These are phyloP conservation scores for Stomatorhinus walkeri DNA, from an alignment of 2,797 vertebrate species.

Conservation along the genomic window DNA sequence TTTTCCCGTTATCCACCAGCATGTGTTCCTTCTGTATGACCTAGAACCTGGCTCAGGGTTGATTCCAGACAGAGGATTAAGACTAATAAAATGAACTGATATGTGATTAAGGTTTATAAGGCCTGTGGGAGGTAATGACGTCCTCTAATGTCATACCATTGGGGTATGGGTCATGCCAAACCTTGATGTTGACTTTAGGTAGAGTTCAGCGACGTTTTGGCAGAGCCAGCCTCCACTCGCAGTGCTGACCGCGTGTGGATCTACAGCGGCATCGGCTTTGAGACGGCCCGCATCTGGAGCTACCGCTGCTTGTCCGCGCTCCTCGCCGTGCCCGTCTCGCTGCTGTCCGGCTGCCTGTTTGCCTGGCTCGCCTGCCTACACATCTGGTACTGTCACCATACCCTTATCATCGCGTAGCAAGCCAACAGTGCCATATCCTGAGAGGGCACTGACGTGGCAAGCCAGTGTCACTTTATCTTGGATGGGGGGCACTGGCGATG, in stretches of 20 bases:
- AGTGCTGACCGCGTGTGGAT: slow-evolving; percentile 64
- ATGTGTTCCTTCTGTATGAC: neutral
- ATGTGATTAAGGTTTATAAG: neutral
- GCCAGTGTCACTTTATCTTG: neutral
- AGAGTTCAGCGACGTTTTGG: slow-evolving; percentile 65
- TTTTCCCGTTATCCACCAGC: neutral
- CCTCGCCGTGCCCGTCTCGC: slow-evolving; percentile 61
- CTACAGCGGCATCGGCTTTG: slow-evolving; percentile 60
- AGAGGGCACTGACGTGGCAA: neutral
- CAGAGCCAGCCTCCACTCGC: slow-evolving; percentile 53
- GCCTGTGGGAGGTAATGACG: neutral
- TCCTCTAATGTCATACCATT: neutral
- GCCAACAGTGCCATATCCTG: neutral
- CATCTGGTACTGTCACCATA: slow-evolving; percentile 55
- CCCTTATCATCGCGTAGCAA: neutral
- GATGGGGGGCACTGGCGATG: neutral
- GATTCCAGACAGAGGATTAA: neutral
- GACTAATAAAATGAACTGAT: neutral
- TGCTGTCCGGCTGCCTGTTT: slow-evolving; percentile 61
- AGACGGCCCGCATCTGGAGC: slow-evolving; percentile 59
- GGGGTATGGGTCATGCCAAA: neutral
- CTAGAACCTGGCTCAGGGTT: neutral
- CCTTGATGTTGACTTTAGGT: slow-evolving; percentile 43
- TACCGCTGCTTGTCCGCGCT: slow-evolving; percentile 66
- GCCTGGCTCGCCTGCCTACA: slow-evolving; percentile 64